A percentile compares a stretch with the other conserved stretches of the same genome.
Conservation (phyloP, 2,888 invertebrate genomes). For the Corbicula japonica region DNA sequence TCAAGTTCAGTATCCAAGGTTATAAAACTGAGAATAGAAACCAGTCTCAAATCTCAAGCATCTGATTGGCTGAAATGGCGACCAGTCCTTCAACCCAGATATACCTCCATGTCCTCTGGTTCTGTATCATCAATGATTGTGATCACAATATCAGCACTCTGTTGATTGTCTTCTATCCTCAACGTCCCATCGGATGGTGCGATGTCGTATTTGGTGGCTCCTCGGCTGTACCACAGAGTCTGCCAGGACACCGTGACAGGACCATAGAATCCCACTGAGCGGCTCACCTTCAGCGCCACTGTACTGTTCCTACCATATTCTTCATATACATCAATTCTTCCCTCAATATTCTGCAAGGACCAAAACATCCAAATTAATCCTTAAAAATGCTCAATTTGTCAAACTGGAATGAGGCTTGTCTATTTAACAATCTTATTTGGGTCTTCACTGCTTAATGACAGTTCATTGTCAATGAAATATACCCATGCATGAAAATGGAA, state of each 20-base stretch:
- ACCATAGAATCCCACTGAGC: constrained; percentile 81
- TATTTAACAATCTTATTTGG: too few species aligned
- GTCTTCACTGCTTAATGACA: too few species aligned
- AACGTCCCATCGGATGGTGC: constrained; percentile 81
- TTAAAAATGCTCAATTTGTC: too few species aligned
- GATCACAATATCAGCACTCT: constrained; percentile 76
- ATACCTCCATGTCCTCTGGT: constrained; percentile 83
- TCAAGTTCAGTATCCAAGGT: too few species aligned
- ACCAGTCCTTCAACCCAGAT: too few species aligned
- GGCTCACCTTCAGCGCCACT: constrained; percentile 73
- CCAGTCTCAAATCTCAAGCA: too few species aligned
- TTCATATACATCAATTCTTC: constrained; percentile 84
- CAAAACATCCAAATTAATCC: too few species aligned
- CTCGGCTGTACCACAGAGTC: constrained; percentile 77
- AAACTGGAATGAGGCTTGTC: too few species aligned
- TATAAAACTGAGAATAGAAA: too few species aligned
- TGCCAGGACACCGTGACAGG: constrained; percentile 82
- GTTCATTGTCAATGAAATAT: too few species aligned
- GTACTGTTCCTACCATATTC: constrained; percentile 77
- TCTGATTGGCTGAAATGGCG: too few species aligned
- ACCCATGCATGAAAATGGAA: too few species aligned
- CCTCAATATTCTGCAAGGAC: constrained; percentile 81
- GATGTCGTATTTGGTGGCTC: constrained; percentile 81
- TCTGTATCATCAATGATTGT: constrained; percentile 82
- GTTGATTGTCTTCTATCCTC: constrained; percentile 75